These are phyloP conservation scores for Aplocera efformata DNA, from an alignment of 2,888 invertebrate genomes.

Conservation along the genomic window DNA sequence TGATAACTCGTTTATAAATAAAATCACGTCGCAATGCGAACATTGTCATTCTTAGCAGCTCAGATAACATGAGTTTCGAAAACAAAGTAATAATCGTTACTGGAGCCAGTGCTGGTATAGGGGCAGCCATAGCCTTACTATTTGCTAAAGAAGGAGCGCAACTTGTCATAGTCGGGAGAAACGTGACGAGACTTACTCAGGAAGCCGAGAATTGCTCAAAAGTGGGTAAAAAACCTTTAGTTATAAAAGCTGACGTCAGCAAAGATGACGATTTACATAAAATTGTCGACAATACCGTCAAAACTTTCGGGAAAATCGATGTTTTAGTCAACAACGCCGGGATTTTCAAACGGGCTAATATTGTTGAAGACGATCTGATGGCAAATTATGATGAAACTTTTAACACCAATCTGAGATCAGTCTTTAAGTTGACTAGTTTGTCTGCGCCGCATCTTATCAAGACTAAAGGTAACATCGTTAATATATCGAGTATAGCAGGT, in stretches of 20 bases:
- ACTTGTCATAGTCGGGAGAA: constrained; percentile 41
- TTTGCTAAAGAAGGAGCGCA: constrained; percentile 39
- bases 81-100: too few relatives aligned
- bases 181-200: constrained; percentile 32
- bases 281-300: constrained; percentile 36
- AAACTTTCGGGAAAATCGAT: constrained; percentile 41
- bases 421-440: constrained; percentile 35
- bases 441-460: constrained; percentile 39
- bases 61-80: too few relatives aligned
- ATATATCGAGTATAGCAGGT: constrained; percentile 41
- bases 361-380: constrained; percentile 33
- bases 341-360: constrained; percentile 17
- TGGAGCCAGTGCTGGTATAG: too few relatives aligned
- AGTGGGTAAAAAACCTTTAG: constrained; percentile 28
- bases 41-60: too few relatives aligned
- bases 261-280: constrained; percentile 34
- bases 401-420: constrained; percentile 39
- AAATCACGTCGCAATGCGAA: too few relatives aligned
- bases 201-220: constrained; percentile 30
- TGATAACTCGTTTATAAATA: too few relatives aligned
- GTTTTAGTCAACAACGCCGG: constrained; percentile 49
- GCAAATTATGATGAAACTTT: constrained; percentile 38
- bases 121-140: too few relatives aligned
- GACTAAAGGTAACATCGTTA: too few relatives aligned
- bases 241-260: constrained; percentile 39